phyloP scores from a whole-genome alignment of 2,888 invertebrate species.

The Prosopocoilus inquinatus region DNA sequence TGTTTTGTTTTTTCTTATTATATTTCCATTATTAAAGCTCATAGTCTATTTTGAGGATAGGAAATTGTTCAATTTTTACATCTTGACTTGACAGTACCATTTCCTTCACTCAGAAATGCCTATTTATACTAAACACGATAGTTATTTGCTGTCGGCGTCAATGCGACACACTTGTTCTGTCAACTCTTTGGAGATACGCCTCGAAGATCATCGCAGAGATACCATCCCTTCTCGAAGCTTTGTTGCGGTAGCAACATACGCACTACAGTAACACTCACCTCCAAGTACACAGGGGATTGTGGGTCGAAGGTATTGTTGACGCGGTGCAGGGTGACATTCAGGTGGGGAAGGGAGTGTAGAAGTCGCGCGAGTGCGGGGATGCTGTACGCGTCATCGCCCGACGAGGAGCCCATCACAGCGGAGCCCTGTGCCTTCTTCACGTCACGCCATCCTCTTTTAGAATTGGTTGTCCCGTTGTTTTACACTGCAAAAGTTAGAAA shows the following conservation, averaged over 20 bases:
- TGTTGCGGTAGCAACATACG: neutral
- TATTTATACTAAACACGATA: too few relatives aligned
- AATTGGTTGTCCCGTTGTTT: neutral
- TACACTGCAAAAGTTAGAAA: neutral
- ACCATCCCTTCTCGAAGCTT: neutral
- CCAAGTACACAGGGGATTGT: constrained; percentile 83
- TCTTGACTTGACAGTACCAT: too few relatives aligned
- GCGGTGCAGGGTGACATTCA: constrained; percentile 85
- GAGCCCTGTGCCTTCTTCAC: constrained; percentile 6
- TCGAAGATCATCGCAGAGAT: too few relatives aligned
- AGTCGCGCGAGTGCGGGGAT: constrained; percentile 82
- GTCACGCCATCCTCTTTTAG: constrained; percentile 17
- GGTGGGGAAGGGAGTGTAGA: constrained; percentile 87
- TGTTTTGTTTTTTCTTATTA: too few relatives aligned
- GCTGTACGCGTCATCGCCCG: constrained; percentile 72
- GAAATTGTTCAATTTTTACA: too few relatives aligned
- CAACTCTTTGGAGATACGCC: too few relatives aligned
- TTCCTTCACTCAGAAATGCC: too few relatives aligned
- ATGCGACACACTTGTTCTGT: too few relatives aligned
- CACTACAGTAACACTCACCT: constrained; percentile 57
- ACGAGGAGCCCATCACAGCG: constrained; percentile 46
- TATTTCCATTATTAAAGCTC: too few relatives aligned
- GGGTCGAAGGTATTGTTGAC: constrained; percentile 92
- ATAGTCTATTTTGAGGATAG: too few relatives aligned
- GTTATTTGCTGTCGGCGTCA: too few relatives aligned